Percentiles rank a stretch among this genome's conserved stretches.
Conservation (phyloP, 2,888 invertebrate genomes). For the Gymnocheta viridis region DNA sequence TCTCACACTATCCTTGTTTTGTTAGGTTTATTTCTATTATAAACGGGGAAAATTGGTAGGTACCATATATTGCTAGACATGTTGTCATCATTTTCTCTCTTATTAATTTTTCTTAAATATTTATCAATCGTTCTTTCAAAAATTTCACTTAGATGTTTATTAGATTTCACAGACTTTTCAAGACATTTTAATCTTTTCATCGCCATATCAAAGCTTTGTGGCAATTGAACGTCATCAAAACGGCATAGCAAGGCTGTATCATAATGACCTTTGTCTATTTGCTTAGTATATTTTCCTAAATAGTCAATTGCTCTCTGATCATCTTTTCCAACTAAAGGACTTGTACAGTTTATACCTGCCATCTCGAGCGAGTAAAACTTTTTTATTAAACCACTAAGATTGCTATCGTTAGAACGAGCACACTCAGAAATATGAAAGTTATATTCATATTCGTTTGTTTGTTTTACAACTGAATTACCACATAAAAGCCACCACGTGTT, state of each 20-base stretch:
- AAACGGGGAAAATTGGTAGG: conserved; percentile 71
- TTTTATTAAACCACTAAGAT: conserved; percentile 22
- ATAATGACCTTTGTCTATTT: no score
- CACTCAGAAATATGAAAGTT: no score
- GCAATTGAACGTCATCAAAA: conserved; percentile 22
- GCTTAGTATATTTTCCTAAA: conserved; percentile 37
- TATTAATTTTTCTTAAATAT: conserved; percentile 23
- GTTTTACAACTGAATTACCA: no score
- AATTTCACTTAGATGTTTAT: neutral
- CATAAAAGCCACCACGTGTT: no score
- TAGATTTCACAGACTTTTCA: neutral
- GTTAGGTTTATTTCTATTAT: conserved; percentile 53
- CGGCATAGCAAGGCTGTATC: no score
- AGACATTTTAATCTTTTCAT: conserved; percentile 34
- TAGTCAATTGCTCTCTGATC: conserved; percentile 32
- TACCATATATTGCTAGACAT: conserved; percentile 70
- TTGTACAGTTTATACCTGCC: neutral
- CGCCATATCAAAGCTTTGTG: conserved; percentile 43
- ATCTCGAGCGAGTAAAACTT: conserved; percentile 1
- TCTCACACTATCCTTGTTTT: conserved; percentile 52
- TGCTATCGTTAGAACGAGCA: no score
- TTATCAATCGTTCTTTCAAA: conserved; percentile 35
- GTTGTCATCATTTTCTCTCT: neutral
- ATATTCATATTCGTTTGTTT: no score
- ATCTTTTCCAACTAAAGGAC: conserved; percentile 1